These are phyloP conservation scores for Porites cylindrica DNA, from an alignment of 92 coral and sea anemone species.

Conservation along the genomic window DNA sequence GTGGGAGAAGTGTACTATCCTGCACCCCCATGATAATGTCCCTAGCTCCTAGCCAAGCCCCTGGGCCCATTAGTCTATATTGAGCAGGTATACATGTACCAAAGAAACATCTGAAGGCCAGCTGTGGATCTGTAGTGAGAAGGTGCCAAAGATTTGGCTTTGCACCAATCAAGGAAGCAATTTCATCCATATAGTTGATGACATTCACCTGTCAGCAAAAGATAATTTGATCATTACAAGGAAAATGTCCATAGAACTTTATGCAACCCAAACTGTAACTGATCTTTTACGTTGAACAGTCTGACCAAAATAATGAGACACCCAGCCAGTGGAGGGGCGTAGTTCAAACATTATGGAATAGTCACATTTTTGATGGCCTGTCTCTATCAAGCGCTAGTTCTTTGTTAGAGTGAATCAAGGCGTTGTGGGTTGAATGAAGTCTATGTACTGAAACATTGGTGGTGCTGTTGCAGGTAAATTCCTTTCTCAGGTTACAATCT, in stretches of 20 bases:
- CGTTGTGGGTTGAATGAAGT: too few species aligned
- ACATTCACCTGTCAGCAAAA: slow-evolving; percentile 49
- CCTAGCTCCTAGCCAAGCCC: slow-evolving; percentile 88
- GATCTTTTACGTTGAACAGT: not conserved
- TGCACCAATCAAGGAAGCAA: slow-evolving; percentile 80
- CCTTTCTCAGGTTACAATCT: too few species aligned
- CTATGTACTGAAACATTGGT: too few species aligned
- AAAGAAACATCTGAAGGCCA: slow-evolving; percentile 81
- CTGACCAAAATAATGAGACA: too few species aligned
- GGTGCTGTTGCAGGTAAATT: too few species aligned
- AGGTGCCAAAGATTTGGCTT: slow-evolving; percentile 85
- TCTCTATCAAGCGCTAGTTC: too few species aligned
- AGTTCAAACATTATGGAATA: too few species aligned
- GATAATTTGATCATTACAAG: not conserved
- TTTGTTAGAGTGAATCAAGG: too few species aligned
- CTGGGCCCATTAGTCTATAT: slow-evolving; percentile 88
- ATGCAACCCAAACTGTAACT: not conserved
- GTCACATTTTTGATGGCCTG: too few species aligned
- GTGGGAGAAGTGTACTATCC: slow-evolving; percentile 62
- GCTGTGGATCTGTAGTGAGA: slow-evolving; percentile 71
- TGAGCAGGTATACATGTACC: slow-evolving; percentile 91
- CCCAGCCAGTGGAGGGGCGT: too few species aligned
- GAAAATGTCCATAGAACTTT: not conserved
- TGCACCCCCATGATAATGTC: slow-evolving; percentile 72
- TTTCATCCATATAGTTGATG: slow-evolving; percentile 71